Base-by-base conservation (phyloP, 23 tunicate species). In the Oikopleura vanhoeffeni region DNA sequence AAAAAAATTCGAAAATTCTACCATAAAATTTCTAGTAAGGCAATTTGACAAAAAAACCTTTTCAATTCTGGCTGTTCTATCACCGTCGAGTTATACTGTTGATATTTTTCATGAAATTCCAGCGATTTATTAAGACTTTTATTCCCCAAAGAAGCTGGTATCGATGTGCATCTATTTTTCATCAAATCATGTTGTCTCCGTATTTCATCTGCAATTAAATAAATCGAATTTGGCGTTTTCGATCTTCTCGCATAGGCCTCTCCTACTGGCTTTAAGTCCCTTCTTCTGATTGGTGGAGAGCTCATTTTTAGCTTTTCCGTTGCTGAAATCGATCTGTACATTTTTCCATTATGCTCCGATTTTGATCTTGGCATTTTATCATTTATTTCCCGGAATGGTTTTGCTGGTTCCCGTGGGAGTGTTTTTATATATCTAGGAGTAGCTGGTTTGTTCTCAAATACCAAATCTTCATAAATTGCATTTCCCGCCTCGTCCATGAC, bases 161-260 rank as follows among this genome's bases (percentile, higher is more conserved):
- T 49, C 60, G 60, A 18, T 18, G 60, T 49, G 18, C 18, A 18
- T 8, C 60, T 49, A 8, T 18, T 8, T 18, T 18, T 8, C 60
- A 49, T 49, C 18, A 8, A 18, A 49, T 49, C 18, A 8, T 18
- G 60, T 49, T 49, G 8, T 18, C 8, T 8, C 60, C 18, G 60
- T n/a, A n/a, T n/a, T n/a, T n/a, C n/a, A 18, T 49, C 60, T 18
- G 60, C 18, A 8, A 49, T 49, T 18, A 49, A 8, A 8, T 8
- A 49, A 18, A 49, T 49, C 18, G 60, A 18, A 18, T 49, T 49
- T 49, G 60, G 60, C 60, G 60, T 49, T 18, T 49, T 57, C 75
- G 0, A 34, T 71, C 8, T 36, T n/a, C n/a, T n/a, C n/a, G n/a
- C n/a, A 86, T 35, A 41, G 83, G 83, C 0, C 84, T 88, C 13